A percentile compares a stretch with the other conserved stretches of the same genome.
Conservation (phyloP, 1,140 invertebrate genomes). For the Cydia fagiglandana region DNA sequence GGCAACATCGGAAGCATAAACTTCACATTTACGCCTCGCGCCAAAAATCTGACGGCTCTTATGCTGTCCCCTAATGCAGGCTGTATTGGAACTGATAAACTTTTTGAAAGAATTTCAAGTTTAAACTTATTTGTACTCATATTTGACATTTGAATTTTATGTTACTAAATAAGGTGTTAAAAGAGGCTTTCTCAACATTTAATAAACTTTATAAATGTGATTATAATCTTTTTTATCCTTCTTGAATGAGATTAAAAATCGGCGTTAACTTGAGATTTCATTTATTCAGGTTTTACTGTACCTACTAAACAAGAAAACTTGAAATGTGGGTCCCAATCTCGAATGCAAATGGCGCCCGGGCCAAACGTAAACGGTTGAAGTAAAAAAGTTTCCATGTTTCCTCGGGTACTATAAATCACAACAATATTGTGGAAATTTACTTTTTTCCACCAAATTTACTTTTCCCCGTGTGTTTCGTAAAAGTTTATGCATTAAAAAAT, state of each 20-base stretch:
- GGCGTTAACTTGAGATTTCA: not conserved
- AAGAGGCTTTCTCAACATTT: too few species aligned
- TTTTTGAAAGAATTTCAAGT: too few species aligned
- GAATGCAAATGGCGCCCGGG: conserved; percentile 45
- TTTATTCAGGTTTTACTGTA: not conserved
- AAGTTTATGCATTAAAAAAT: conserved; percentile 52
- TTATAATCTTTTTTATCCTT: not conserved
- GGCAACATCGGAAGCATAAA: too few species aligned
- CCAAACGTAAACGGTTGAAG: conserved; percentile 41
- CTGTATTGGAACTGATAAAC: too few species aligned
- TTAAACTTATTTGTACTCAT: too few species aligned
- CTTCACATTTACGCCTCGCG: too few species aligned
- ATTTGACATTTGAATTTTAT: too few species aligned
- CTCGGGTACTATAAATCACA: conserved; percentile 49
- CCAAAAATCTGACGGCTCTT: too few species aligned
- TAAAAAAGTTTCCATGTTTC: conserved; percentile 44
- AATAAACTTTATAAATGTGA: too few species aligned
- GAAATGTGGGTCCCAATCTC: conserved; percentile 42
- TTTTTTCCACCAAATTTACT: conserved; percentile 40
- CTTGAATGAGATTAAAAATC: not conserved
- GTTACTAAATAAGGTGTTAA: too few species aligned
- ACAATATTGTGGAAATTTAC: conserved; percentile 53
- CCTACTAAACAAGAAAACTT: conserved; percentile 16
- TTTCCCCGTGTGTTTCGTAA: conserved; percentile 37
- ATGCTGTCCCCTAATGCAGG: too few species aligned